Conservation (phyloP, 92 coral and sea anemone genomes). For the Epizoanthus scotinus region DNA sequence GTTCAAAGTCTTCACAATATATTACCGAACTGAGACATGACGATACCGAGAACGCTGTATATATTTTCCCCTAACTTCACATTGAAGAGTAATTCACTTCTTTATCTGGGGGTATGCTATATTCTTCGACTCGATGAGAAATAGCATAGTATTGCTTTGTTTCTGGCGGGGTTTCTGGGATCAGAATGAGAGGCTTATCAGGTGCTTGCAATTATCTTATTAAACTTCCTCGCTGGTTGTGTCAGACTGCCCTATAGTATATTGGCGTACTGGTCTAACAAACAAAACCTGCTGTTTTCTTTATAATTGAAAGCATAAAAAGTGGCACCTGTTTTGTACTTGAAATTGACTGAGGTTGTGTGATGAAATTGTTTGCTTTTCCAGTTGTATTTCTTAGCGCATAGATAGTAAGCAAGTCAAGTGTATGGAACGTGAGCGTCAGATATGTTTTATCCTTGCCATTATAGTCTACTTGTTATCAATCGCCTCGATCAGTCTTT, state of each 20-base stretch:
- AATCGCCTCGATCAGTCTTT: background rate
- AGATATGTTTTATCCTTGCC: too few species aligned
- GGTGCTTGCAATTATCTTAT: background rate
- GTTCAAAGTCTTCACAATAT: background rate
- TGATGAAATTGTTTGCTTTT: background rate
- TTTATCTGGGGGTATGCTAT: too few species aligned
- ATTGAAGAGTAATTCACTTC: too few species aligned
- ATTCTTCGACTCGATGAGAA: background rate
- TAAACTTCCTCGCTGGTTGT: background rate
- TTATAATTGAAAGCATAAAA: background rate
- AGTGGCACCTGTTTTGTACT: background rate
- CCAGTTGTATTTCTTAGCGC: background rate
- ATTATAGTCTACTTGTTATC: too few species aligned
- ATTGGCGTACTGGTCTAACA: background rate
- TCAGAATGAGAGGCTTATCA: background rate
- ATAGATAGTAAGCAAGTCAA: too few species aligned
- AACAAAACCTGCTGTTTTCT: background rate
- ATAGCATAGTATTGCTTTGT: background rate
- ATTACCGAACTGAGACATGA: background rate
- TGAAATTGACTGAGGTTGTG: background rate
- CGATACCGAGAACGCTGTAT: background rate
- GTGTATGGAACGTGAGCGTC: too few species aligned
- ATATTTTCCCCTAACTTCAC: too few species aligned
- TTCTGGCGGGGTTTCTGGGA: background rate
- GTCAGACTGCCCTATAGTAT: slow-evolving; percentile 6